Conservation (phyloP, 2,888 invertebrate species). For the Macrophya annulata region DNA sequence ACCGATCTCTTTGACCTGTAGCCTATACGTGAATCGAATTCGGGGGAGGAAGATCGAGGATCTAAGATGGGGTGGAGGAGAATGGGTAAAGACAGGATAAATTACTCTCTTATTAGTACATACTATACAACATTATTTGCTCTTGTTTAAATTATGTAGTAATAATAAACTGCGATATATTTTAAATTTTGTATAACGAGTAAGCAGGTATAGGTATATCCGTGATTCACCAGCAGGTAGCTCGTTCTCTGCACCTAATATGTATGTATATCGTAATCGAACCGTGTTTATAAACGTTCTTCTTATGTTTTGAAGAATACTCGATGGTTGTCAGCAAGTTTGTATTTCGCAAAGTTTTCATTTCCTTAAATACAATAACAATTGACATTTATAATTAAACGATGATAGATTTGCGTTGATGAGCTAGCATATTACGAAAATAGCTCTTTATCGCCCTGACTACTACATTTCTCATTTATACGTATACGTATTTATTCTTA, state of each 20-base stretch:
- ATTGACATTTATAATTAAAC: not conserved
- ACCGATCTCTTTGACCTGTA: conserved; percentile 1
- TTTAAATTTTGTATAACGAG: not conserved
- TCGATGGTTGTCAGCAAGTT: conserved; percentile 3
- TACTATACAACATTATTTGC: not conserved
- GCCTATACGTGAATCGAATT: conserved; percentile 41
- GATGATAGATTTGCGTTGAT: not conserved
- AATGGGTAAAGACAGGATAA: not conserved
- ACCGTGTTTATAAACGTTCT: conserved; percentile 8
- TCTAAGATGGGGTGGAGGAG: not conserved
- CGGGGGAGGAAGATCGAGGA: not conserved
- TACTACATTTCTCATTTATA: not conserved
- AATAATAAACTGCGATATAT: conserved; percentile 4
- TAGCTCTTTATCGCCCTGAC: not conserved
- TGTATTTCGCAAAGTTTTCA: conserved; percentile 7
- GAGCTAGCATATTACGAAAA: not conserved
- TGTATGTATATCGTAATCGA: conserved; percentile 4
- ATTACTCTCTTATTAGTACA: conserved; percentile 7
- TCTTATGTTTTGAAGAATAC: conserved; percentile 8
- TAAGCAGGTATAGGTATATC: not conserved
- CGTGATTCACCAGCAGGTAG: conserved; percentile 9
- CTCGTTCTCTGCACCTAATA: not conserved
- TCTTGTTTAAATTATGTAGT: not conserved
- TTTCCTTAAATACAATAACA: conserved; percentile 1
- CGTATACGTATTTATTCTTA: too few species aligned